Base-by-base conservation (phyloP, 2,113 vertebrate species). In the Cettia cetti region DNA sequence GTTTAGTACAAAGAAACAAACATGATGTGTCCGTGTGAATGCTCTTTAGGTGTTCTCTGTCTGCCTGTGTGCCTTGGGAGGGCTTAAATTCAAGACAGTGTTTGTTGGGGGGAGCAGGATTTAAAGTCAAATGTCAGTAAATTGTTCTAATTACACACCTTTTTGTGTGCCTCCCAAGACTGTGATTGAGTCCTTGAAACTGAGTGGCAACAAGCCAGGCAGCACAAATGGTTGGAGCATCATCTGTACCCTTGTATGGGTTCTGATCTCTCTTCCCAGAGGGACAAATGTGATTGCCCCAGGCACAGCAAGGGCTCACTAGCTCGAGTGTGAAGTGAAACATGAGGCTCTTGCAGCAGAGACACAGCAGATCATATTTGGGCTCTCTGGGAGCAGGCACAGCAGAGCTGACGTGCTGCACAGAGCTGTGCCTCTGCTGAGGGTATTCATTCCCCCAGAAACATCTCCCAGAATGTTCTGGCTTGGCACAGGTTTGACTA, bases 381-480 rank as follows among this genome's bases (percentile, higher is more conserved):
- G 82, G 63, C 37, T 74, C 50, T 59, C n/a, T 44, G 89, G 52
- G 27, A 84, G 24, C 23, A 24, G 63, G 28, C 74, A 16, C 7
- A 3, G 68, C 63, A 65, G 59, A 57, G 59, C 76, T 37, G 74
- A 39, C 6, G 0, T 19, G 88, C 82, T 57, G 50, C 57, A 61
- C 2, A 0, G 75, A 70, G 68, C 90, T 30, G 15, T 69, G 82
- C 30, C 42, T 70, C 81, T 44, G 52, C 57, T 9, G 7, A 65
- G 64, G 61, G 61, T 24, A 26, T 85, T 82, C 42, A 68, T 85
- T 81, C 69, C 74, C 72, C 37, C 15, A 20, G 40, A 60, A 94
- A 84, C 56, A 60, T 33, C 68, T 92, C 92, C 76, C 71, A 70
- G 79, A 50, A 90, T 45, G 64, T 56, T 92, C 82, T 86, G 69